Evolutionary conservation across 2,113 vertebrate species (phyloP), one percentile per base, ranked within the genome.

Genomic region (Chrysochloris asiatica): DNA sequence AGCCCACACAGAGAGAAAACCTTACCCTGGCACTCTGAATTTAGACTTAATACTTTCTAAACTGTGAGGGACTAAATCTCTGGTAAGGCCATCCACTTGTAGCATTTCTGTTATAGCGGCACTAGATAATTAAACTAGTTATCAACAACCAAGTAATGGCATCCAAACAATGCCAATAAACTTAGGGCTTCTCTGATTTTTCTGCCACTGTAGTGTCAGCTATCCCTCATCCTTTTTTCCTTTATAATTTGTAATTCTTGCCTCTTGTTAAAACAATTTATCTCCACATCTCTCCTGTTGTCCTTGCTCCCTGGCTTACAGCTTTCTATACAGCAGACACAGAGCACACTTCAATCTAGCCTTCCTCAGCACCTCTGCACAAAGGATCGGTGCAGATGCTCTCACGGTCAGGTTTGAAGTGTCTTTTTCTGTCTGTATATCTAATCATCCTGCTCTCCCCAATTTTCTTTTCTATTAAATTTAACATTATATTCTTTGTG

Each of bases 401-500:
- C 67, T 26, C 9, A 22, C 92, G 45, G 81, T 9, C 54, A 89
- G 54, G 52, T 71, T 65, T 61, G 56, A 30, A 63, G 28, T n/a
- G n/a, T 43, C 26, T 54, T 92, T 80, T 72, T 84, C 48, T 61
- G 48, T 71, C 79, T 79, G 8, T 36, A 78, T 89, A 88, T 59
- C 9, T 45, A 50, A 30, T 38, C 76, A 76, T 71, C 76, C 48
- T 89, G 52, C 30, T 47, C 24, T 86, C 47, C n/a, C 30, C 41
- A 33, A 33, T 73, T 73, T 90, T 86, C 56, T 50, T 89, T 83
- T 61, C 83, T 78, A 78, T 19, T 89, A 82, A 67, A 84, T 8
- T 73, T 69, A 90, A 47, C 47, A 67, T 59, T 93, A 48, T 19
- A 87, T 38, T 89, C 59, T 86, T 43, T 75, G n/a, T 67, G 79